A percentile compares a stretch with the other conserved stretches of the same genome.
These are phyloP conservation scores for Myiothlypis coronata DNA, from an alignment of 2,797 vertebrate species.

Conservation along the genomic window DNA sequence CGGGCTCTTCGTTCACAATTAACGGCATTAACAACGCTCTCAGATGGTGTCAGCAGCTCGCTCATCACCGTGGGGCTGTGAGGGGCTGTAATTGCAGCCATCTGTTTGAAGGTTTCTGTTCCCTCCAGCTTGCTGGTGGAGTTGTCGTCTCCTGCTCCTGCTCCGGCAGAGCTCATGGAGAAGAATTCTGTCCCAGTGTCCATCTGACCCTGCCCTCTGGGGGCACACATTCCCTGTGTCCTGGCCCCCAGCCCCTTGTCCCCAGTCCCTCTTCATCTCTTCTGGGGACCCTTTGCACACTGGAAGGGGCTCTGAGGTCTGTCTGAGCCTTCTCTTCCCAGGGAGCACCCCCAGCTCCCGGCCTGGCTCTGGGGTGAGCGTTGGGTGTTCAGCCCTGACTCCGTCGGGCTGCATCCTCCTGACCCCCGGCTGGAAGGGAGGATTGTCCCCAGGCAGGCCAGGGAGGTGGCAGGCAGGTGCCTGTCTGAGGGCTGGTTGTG, in stretches of 20 bases:
- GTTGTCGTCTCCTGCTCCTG: background rate
- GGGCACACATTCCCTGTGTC: background rate
- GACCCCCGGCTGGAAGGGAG: accelerated
- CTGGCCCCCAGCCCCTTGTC: background rate
- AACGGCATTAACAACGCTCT: background rate
- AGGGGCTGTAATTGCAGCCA: background rate
- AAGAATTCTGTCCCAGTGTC: background rate
- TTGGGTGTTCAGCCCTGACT: background rate
- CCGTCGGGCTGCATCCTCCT: accelerated
- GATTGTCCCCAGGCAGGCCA: background rate
- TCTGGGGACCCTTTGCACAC: accelerated
- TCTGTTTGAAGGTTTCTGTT: background rate
- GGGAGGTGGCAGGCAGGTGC: background rate
- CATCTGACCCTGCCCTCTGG: background rate
- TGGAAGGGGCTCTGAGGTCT: background rate
- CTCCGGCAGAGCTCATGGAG: background rate
- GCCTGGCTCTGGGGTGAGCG: background rate
- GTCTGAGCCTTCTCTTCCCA: background rate
- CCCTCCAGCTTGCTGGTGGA: background rate
- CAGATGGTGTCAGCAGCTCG: background rate
- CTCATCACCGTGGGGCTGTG: background rate
- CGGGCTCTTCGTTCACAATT: background rate
- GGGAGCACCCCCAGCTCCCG: background rate
- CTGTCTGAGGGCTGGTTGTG: accelerated
- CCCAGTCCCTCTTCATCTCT: background rate